A percentile compares a stretch with the other conserved stretches of the same genome.
phyloP scores from a whole-genome alignment of 2,797 vertebrate species.

The Columba guinea region DNA sequence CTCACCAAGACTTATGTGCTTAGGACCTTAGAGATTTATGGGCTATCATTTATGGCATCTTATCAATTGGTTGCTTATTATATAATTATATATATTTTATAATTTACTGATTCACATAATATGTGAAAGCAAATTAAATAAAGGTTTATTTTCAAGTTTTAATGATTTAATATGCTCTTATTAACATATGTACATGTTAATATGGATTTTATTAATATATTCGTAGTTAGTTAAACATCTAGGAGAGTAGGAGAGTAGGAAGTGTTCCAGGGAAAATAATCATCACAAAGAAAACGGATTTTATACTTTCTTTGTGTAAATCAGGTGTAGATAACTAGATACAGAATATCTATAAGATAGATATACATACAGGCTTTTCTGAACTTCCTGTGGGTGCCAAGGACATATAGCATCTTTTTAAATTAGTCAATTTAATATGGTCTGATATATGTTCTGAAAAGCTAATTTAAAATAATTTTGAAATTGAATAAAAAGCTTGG shows the following conservation, averaged over 20 bases:
- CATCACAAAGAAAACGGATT: neutral
- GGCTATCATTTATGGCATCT: neutral
- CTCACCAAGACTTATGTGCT: neutral
- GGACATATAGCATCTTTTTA: neutral
- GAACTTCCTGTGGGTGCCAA: neutral
- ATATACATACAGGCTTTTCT: neutral
- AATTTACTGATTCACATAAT: neutral
- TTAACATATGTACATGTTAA: neutral
- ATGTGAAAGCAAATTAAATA: neutral
- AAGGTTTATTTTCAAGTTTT: neutral
- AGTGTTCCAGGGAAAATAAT: neutral
- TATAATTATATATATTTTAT: neutral
- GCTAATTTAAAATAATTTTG: neutral
- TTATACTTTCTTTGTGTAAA: neutral
- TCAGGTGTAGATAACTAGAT: neutral
- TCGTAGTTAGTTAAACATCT: neutral
- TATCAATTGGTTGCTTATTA: neutral
- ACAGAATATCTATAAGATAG: too few species aligned
- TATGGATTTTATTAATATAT: neutral
- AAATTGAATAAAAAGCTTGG: neutral
- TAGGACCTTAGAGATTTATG: neutral
- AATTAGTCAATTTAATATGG: neutral
- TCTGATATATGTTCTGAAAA: neutral
- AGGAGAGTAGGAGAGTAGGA: neutral
- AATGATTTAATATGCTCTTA: neutral